Conservation (phyloP, 1,140 invertebrate genomes). For the Drosophila athabasca region DNA sequence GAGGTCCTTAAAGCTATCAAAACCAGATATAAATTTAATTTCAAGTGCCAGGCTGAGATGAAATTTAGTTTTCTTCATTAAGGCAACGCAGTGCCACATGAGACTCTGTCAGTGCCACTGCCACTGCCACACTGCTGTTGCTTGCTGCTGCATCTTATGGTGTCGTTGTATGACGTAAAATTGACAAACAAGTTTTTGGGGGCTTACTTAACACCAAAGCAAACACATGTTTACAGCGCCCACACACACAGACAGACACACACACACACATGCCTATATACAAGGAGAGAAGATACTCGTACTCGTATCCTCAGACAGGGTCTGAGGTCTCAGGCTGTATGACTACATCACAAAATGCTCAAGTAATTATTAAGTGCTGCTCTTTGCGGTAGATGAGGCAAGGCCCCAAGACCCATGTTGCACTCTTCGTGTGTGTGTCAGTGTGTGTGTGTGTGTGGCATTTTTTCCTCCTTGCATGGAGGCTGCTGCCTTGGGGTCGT, state of each 20-base stretch:
- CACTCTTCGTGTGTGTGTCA: conserved; percentile 30
- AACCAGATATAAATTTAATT: conserved; percentile 32
- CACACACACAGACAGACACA: conserved; percentile 19
- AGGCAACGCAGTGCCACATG: conserved; percentile 9
- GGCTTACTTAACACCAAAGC: conserved; percentile 65
- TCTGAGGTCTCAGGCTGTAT: conserved; percentile 19
- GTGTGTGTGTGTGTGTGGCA: conserved; percentile 44
- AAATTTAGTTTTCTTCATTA: conserved; percentile 56
- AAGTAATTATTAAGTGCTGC: conserved; percentile 80
- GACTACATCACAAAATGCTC: conserved; percentile 70
- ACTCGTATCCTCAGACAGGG: conserved; percentile 6
- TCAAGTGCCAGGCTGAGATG: conserved; percentile 34
- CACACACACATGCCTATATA: conserved; percentile 8
- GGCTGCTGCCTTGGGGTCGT: conserved; percentile 40
- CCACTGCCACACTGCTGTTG: too few relatives aligned
- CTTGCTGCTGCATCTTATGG: too few relatives aligned
- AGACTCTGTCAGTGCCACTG: not conserved
- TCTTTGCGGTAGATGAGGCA: conserved; percentile 60
- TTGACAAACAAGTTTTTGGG: conserved; percentile 64
- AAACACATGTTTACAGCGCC: conserved; percentile 70
- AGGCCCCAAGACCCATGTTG: conserved; percentile 38
- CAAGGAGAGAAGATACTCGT: conserved; percentile 3
- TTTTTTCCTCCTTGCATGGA: conserved; percentile 32
- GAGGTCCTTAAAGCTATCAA: conserved; percentile 21
- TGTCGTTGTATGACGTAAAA: conserved; percentile 28